These are phyloP conservation scores for Ochropleura plecta DNA, from an alignment of 2,888 invertebrate species.

Conservation along the genomic window DNA sequence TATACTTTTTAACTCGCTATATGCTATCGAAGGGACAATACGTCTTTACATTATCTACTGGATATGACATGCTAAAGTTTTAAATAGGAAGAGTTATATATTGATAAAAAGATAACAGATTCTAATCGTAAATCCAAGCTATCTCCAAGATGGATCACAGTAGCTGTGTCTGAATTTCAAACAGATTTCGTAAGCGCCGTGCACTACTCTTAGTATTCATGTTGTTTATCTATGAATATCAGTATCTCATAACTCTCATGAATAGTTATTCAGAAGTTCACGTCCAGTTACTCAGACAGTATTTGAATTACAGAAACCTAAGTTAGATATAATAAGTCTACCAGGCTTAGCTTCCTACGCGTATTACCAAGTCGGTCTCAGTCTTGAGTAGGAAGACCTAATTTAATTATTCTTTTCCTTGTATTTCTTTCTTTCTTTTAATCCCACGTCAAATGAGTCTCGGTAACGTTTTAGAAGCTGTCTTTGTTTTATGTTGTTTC, in stretches of 20 bases:
- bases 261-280: conserved; percentile 38
- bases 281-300: conserved; percentile 19
- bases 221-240: conserved; percentile 26
- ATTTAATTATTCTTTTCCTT: conserved; percentile 26
- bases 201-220: conserved; percentile 26
- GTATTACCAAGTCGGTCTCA: conserved; percentile 8
- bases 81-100: conserved; percentile 32
- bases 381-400: conserved; percentile 36
- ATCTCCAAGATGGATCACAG: conserved; percentile 46
- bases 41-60: not conserved
- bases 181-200: conserved; percentile 14
- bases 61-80: conserved; percentile 16
- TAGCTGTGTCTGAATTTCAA: conserved; percentile 13
- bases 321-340: conserved; percentile 30
- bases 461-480: conserved; percentile 9
- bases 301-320: conserved; percentile 31
- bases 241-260: conserved; percentile 36
- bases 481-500: conserved; percentile 2
- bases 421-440: conserved; percentile 29
- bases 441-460: conserved; percentile 22
- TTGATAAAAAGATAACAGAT: conserved; percentile 31
- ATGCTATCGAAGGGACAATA: not conserved
- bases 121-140: conserved; percentile 20
- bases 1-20: not conserved
- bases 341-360: conserved; percentile 34